Conservation (phyloP, 2,797 vertebrate genomes). For the Dromococcyx pavoninus region DNA sequence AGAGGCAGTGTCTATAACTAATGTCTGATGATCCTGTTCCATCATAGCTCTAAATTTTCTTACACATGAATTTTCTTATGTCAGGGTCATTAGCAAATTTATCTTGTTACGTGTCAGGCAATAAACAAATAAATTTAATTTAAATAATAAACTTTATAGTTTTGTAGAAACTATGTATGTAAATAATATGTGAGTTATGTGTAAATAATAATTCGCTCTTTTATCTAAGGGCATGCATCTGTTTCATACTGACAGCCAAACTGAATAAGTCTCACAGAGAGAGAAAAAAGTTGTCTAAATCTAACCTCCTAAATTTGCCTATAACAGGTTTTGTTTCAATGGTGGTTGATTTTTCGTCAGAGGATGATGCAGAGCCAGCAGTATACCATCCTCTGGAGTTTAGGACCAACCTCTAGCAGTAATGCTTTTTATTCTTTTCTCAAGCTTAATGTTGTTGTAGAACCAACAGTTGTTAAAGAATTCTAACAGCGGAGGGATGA, state of each 20-base stretch:
- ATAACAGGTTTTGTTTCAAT: neutral
- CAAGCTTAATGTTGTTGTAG: neutral
- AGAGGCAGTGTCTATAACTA: neutral
- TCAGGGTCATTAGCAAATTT: neutral
- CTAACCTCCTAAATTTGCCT: neutral
- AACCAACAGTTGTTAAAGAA: conserved; percentile 23
- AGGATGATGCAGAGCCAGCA: neutral
- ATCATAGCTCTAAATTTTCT: neutral
- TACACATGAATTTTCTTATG: neutral
- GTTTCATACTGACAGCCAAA: neutral
- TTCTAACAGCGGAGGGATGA: neutral
- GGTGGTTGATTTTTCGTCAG: neutral
- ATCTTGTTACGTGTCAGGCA: neutral
- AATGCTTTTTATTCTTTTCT: neutral
- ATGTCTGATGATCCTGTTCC: neutral
- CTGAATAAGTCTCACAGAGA: neutral
- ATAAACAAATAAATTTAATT: too few species aligned
- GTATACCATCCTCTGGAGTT: neutral
- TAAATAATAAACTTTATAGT: neutral
- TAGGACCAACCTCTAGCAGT: neutral
- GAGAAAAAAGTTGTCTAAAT: neutral
- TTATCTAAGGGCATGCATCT: neutral
- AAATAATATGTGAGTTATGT: too few species aligned
- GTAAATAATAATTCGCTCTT: neutral
- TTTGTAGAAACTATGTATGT: too few species aligned